Base-by-base conservation (phyloP, 2,888 invertebrate species). In the Panopea generosa region DNA sequence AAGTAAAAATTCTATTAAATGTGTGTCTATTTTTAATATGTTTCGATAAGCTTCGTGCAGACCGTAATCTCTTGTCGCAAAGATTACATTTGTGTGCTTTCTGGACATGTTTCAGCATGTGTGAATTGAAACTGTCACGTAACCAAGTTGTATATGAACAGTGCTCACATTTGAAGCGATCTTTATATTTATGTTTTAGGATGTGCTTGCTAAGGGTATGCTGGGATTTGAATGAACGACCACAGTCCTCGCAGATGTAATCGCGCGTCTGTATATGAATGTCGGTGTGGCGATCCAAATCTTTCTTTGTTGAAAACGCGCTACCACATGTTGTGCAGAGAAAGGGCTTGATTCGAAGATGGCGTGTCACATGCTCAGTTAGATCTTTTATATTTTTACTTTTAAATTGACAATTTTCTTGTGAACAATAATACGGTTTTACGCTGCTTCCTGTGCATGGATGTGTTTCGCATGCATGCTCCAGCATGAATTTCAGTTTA, bases 311-410 rank as follows among this genome's bases (percentile, higher is more conserved):
- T 6, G 66, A 49, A 40, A 76, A 76, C 9, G 70, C 61, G 24
- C 57, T 43, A 9, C 75, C 75, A 66, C 75, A 76, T 3, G 63
- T 56, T 29, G 53, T 70, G 56, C 75, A 76, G 2, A 76, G 56
- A 27, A 69, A 76, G 7, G 66, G 69, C 52, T 76, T 76, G 18
- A 76, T 66, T 4, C 70, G 61, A n/a, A 76, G 70, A 70, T 76
- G 75, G 14, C 75, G 45, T 0, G 66, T 66, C 14, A 70, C 55
- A 50, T 76, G 75, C 52, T 70, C 75, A 33, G 61, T 62, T 16
- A 76, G 57, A 27, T 56, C 65, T 45, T 60, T 66, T 2, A 70
- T 40, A 38, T 47, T 47, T 45, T 50, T 76, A 11, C 70, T 50
- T 7, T 38, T 49, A 18, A 65, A 66, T 6, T 40, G 24, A 33